Base-by-base conservation (phyloP, 2,113 vertebrate species). In the Dicentrarchus labrax region DNA sequence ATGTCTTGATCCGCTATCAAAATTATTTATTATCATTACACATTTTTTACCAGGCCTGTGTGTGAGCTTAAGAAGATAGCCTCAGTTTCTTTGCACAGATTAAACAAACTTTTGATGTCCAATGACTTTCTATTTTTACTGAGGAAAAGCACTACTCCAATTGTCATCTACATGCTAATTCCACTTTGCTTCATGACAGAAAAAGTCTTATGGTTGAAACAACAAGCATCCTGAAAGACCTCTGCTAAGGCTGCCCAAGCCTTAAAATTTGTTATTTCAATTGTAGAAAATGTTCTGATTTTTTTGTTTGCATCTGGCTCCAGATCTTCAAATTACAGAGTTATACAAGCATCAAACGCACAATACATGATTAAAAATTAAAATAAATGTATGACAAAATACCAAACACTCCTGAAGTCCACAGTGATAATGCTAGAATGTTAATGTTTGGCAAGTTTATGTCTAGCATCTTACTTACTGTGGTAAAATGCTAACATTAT, bases 61-160 rank as follows among this genome's bases (percentile, higher is more conserved):
- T 65, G 38, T 45, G 17, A 64, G 48, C 13, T 70, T 78, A 15
- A 67, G 21, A 54, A 39, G 51, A 75, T 75, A 62, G 48, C 39
- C 62, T 77, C 13, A 45, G 8, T 45, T 60, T 75, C 50, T 38
- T 53, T 6, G 17, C 22, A 57, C 0, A 30, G 30, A 79, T 47
- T 30, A 59, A 60, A 73, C 24, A 53, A 54, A 45, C 19, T 9
- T 69, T n/a, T 78, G n/a, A 73, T 38, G 51, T 54, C 10, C 36
- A 57, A 60, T 60, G 8, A 16, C 41, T 72, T 72, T 3, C 57
- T 76, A 13, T 71, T 80, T 78, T 48, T 69, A 50, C 24, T 47
- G 19, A 68, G 43, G 45, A 24, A 30, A 53, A 76, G 13, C 16
- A 47, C 5, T 62, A 47, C 17, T 45, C 17, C 3, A 51, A 30